Percentiles rank a stretch among this genome's conserved stretches.
Evolutionary conservation across 2,113 vertebrate species (phyloP).

Genomic region (Cromileptes altivelis): DNA sequence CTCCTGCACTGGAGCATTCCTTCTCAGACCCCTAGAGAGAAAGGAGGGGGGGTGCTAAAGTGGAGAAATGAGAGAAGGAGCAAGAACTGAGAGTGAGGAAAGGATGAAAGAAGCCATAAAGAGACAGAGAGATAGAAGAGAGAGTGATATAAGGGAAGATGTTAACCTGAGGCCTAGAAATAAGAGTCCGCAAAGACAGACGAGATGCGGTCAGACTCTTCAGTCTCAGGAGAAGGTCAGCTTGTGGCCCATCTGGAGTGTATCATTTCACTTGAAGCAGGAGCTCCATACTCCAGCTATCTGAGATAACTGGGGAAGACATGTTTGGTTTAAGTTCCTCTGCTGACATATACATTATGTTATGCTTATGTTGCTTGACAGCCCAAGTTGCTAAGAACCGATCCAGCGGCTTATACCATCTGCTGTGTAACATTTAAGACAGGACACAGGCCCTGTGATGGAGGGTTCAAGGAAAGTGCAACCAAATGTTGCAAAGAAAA

Average conservation of each 20-base stretch:
- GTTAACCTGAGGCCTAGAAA: slow-evolving; percentile 27
- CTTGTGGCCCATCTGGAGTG: slow-evolving; percentile 52
- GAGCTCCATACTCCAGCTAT: slow-evolving; percentile 30
- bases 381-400: slow-evolving; percentile 36
- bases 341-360: slow-evolving; percentile 42
- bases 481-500: slow-evolving; percentile 35
- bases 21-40: slow-evolving; percentile 62
- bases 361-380: slow-evolving; percentile 31
- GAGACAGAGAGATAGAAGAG: slow-evolving; percentile 1
- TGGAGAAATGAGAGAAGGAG: slow-evolving; percentile 19
- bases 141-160: slow-evolving; percentile 30
- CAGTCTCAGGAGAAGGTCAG: slow-evolving; percentile 25
- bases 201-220: slow-evolving; percentile 25
- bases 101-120: background rate
- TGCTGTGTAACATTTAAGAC: slow-evolving; percentile 35
- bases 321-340: slow-evolving; percentile 47
- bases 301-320: slow-evolving; percentile 37
- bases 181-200: background rate
- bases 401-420: slow-evolving; percentile 24
- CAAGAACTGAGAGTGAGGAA: slow-evolving; percentile 1
- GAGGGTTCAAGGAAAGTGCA: slow-evolving; percentile 65
- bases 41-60: background rate
- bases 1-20: slow-evolving; percentile 70
- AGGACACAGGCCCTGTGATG: slow-evolving; percentile 40
- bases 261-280: slow-evolving; percentile 31